phyloP scores from a whole-genome alignment of 2,797 vertebrate genomes.

The Pseudocheirus occidentalis region DNA sequence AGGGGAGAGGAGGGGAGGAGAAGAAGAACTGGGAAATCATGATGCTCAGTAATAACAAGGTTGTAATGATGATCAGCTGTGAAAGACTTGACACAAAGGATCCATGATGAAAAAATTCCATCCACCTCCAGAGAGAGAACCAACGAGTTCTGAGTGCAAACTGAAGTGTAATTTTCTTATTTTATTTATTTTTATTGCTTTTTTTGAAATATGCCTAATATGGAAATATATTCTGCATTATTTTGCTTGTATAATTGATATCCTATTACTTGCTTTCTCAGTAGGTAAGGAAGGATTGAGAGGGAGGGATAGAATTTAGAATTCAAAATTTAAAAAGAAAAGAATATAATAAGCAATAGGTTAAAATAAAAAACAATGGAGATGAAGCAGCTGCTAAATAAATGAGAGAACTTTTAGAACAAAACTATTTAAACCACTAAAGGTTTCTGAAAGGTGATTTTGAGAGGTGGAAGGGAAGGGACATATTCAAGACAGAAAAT shows the following conservation, averaged over 20 bases:
- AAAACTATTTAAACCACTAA: background rate
- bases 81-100: background rate
- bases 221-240: background rate
- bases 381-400: background rate
- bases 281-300: background rate
- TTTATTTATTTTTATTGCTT: background rate
- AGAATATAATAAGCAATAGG: background rate
- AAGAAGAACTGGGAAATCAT: background rate
- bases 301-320: background rate
- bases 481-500: background rate
- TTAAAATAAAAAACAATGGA: background rate
- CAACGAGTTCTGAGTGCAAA: background rate
- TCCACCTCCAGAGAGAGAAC: background rate
- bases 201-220: background rate
- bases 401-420: background rate
- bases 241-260: background rate
- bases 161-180: background rate
- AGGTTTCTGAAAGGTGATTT: background rate
- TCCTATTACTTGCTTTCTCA: background rate
- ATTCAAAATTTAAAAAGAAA: background rate
- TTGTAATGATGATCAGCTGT: background rate
- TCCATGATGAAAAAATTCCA: background rate
- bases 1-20: too few species aligned
- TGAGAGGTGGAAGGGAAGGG: background rate
- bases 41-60: background rate